A percentile compares a stretch with the other conserved stretches of the same genome.
These are phyloP conservation scores for Panurus biarmicus DNA, from an alignment of 2,113 vertebrate genomes.

Conservation along the genomic window DNA sequence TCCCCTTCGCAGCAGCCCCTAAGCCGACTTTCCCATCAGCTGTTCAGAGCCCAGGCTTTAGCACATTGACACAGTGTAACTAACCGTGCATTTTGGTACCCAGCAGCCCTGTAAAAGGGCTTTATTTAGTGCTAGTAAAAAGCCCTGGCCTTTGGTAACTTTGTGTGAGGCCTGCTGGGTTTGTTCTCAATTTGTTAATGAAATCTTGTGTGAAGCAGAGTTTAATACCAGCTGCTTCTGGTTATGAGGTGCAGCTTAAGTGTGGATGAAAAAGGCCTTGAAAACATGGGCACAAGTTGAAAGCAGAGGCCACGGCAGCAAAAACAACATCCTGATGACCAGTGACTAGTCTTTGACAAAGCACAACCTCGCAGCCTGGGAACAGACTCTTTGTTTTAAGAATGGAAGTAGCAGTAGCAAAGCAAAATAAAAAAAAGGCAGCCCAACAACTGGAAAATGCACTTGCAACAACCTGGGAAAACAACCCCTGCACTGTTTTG, in stretches of 20 bases:
- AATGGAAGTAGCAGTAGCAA: background rate
- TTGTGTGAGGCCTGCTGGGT: background rate
- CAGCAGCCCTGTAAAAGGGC: background rate
- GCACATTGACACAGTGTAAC: fast-evolving
- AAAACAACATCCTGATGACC: background rate
- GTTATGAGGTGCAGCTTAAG: background rate
- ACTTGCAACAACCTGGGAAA: background rate
- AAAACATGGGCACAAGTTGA: background rate
- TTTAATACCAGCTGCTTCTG: background rate
- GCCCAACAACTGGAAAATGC: background rate
- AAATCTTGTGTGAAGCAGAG: background rate
- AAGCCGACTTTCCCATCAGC: fast-evolving
- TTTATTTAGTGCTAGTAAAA: background rate
- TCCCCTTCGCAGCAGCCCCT: background rate
- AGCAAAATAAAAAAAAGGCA: background rate
- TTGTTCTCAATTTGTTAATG: background rate
- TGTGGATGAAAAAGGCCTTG: background rate
- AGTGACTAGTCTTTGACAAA: background rate
- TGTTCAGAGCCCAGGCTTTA: background rate
- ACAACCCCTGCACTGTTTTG: fast-evolving
- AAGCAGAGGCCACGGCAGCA: background rate
- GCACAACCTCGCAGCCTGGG: background rate
- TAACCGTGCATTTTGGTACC: fast-evolving
- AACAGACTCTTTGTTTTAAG: background rate
- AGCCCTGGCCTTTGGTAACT: background rate